A percentile compares a stretch with the other conserved stretches of the same genome.
These are phyloP conservation scores for Climacteris rufus DNA, from an alignment of 2,113 vertebrate species.

Conservation along the genomic window DNA sequence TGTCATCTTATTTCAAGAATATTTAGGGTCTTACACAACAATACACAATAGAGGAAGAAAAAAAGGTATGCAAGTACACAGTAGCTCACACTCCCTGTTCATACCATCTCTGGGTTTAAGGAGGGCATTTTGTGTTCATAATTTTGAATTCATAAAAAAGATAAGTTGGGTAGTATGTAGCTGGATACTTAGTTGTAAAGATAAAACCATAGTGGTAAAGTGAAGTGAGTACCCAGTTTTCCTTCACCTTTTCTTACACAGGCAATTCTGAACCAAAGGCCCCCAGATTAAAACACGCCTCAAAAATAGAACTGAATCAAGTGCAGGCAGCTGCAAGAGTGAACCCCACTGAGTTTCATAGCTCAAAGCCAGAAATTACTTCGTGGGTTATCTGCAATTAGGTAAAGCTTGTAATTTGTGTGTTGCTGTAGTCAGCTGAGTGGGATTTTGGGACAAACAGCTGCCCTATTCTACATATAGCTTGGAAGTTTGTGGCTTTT, in stretches of 20 bases:
- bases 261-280: not conserved
- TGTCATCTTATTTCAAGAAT: not conserved
- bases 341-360: constrained; percentile 37
- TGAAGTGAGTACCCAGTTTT: not conserved
- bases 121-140: not conserved
- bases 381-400: constrained; percentile 65
- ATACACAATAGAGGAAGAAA: rapidly evolving
- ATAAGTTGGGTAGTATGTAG: not conserved
- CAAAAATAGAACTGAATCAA: constrained; percentile 42
- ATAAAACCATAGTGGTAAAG: not conserved
- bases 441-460: constrained; percentile 75
- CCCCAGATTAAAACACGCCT: not conserved
- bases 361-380: constrained; percentile 72
- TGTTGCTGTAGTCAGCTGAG: constrained; percentile 74
- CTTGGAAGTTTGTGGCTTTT: constrained; percentile 77
- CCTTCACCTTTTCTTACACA: not conserved
- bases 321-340: constrained; percentile 55
- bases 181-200: not conserved
- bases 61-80: not conserved
- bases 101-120: not conserved
- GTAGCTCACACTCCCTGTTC: not conserved
- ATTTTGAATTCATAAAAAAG: not conserved
- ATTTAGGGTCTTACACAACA: not conserved
- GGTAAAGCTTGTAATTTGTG: constrained; percentile 79
- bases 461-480: constrained; percentile 73